Percentiles rank a stretch among this genome's conserved stretches.
Evolutionary conservation across 2,113 vertebrate genomes (phyloP).

Genomic region (Plecotus auritus): DNA sequence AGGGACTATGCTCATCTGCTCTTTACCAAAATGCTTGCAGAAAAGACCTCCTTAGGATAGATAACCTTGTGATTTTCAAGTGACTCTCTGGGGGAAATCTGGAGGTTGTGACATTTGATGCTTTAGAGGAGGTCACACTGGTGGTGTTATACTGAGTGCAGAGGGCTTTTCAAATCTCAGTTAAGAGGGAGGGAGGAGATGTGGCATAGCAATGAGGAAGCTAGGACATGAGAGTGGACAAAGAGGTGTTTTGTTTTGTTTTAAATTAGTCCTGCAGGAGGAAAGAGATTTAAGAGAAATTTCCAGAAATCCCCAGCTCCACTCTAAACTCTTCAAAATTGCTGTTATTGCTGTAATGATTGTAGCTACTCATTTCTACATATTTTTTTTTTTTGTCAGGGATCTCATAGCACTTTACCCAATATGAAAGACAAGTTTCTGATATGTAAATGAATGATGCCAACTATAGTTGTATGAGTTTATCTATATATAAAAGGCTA

Average conservation of each 20-base stretch:
- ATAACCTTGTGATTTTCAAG: background rate
- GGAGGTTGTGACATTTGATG: background rate
- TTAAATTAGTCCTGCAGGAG: background rate
- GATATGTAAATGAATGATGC: constrained; percentile 7
- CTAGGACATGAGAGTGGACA: background rate
- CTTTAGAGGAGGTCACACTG: background rate
- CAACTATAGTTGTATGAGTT: background rate
- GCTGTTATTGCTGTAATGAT: background rate
- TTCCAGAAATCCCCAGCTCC: background rate
- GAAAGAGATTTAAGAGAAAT: constrained; percentile 27
- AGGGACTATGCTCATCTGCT: background rate
- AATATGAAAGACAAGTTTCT: constrained; percentile 22
- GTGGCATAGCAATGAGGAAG: background rate
- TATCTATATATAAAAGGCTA: background rate
- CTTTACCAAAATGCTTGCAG: constrained; percentile 3
- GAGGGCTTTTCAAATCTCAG: background rate
- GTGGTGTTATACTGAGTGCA: background rate
- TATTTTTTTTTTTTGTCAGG: constrained; percentile 14
- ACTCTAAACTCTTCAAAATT: constrained; percentile 16
- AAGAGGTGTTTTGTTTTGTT: background rate
- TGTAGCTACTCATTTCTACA: background rate
- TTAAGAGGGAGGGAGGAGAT: background rate
- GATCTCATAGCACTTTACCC: background rate
- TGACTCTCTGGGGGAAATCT: background rate
- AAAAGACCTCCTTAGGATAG: background rate